Conservation (phyloP, 2,888 invertebrate species). For the Linyphia triangularis region DNA sequence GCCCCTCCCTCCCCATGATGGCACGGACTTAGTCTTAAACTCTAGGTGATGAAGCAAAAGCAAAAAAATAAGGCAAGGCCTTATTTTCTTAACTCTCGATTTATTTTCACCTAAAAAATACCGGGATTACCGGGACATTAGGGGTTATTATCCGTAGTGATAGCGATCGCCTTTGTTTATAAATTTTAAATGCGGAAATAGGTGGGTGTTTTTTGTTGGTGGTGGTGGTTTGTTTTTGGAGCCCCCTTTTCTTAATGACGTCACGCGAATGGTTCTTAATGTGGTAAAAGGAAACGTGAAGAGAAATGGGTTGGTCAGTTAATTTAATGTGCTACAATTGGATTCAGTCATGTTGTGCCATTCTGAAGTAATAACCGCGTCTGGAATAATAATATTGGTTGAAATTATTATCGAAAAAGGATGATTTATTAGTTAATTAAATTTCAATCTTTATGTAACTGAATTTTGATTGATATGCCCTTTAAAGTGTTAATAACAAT, state of each 20-base stretch:
- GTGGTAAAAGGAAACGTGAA: slow-evolving; percentile 11
- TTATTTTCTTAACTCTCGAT: slow-evolving; percentile 63
- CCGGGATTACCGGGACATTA: slow-evolving; percentile 65
- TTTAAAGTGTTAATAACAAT: too few species aligned
- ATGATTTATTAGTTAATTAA: too few species aligned
- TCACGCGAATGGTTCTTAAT: slow-evolving; percentile 54
- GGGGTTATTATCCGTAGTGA: slow-evolving; percentile 58
- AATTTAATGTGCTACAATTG: background rate
- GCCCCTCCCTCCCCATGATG: slow-evolving; percentile 57
- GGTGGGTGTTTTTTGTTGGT: slow-evolving; percentile 17
- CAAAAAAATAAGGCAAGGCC: slow-evolving; percentile 17
- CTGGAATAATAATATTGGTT: too few species aligned
- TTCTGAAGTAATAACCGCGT: too few species aligned
- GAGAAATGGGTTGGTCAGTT: background rate
- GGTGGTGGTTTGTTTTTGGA: background rate
- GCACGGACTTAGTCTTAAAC: slow-evolving; percentile 45
- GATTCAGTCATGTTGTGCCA: too few species aligned
- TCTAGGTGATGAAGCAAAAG: slow-evolving; percentile 55
- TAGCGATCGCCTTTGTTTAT: slow-evolving; percentile 65
- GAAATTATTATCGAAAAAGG: too few species aligned
- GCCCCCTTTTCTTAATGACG: slow-evolving; percentile 32
- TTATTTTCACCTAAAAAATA: slow-evolving; percentile 69
- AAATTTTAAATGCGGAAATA: slow-evolving; percentile 72
- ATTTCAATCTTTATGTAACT: too few species aligned
- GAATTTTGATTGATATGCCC: too few species aligned